These are phyloP conservation scores for Pachycephus smyrnensis DNA, from an alignment of 2,888 invertebrate species.

Conservation along the genomic window DNA sequence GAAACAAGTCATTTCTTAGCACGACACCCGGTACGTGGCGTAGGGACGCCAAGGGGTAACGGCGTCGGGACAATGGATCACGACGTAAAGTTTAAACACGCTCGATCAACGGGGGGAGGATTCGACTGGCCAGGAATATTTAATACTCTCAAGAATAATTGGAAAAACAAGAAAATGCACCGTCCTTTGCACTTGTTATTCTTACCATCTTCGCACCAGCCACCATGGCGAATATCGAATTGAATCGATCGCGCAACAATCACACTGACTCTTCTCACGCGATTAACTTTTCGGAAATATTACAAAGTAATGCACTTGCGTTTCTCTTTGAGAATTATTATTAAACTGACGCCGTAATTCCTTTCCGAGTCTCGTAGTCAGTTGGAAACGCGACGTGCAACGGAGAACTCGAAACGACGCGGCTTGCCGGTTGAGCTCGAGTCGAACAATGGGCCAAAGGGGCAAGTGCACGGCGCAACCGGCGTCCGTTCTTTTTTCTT, in stretches of 20 bases:
- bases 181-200: not conserved
- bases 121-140: not conserved
- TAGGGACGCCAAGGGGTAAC: not conserved
- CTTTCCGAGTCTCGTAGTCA: conserved; percentile 7
- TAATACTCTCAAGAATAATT: not conserved
- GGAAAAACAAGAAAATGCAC: not conserved
- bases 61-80: not conserved
- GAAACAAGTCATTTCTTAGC: not conserved
- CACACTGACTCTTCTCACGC: not conserved
- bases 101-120: not conserved
- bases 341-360: not conserved
- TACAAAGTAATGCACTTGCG: not conserved
- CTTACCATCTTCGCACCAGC: conserved; percentile 62
- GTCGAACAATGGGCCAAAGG: conserved; percentile 54
- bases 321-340: not conserved
- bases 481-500: conserved; percentile 37
- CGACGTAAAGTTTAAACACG: conserved; percentile 1
- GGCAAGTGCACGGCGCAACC: conserved; percentile 51
- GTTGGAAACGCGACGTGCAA: not conserved
- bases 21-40: not conserved
- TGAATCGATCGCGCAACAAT: not conserved
- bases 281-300: not conserved
- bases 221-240: conserved; percentile 45
- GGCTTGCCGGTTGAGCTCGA: conserved; percentile 24
- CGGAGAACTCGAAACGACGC: not conserved